Evolutionary conservation across 2,888 invertebrate genomes (phyloP), one percentile per base, ranked within the genome.

Genomic region (Pecten maximus): DNA sequence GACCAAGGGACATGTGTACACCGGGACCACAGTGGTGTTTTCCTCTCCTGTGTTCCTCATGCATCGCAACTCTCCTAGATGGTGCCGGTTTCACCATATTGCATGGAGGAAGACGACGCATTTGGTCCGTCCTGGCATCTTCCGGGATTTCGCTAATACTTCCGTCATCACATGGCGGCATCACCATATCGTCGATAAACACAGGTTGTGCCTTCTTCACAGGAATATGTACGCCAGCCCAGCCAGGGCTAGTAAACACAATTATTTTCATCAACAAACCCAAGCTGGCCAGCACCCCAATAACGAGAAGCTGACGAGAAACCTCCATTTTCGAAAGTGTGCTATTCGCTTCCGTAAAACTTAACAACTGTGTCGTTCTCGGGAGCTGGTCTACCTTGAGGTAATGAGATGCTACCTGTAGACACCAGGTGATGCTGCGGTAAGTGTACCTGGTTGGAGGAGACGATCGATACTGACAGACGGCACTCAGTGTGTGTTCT

Each of bases 81-180:
- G n/a, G n/a, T n/a, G n/a, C 74, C 4, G 35, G 12, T 35, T 28
- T 15, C 35, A 74, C 12, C 28, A 28, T 35, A 23, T 74, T 35
- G 74, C 74, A 74, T 0, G 74, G 74, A 0, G 74, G 74, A 74
- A 74, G 74, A 15, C 1, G 35, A 35, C 35, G 4, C 74, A 12
- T n/a, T 23, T 0, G n/a, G 54, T 54, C 54, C 23, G 50, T 50
- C 50, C 2, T 8, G 16, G 50, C 60, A 60, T 28, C 74, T 10
- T 28, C 74, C 35, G 35, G 12, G 1, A 74, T 35, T 35, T 28
- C 74, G 74, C 23, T 1, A 12, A 12, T 74, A 35, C 74, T 74
- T 74, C 74, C 74, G 35, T 74, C 74, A 74, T 74, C 74, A 35
- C 74, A 74, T 8, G 74, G 74, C 35, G 74, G 74, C 74, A 74